Percentiles rank a stretch among this genome's conserved stretches.
Conservation (phyloP, 1,140 invertebrate genomes). For the Sarcophaga bullata region DNA sequence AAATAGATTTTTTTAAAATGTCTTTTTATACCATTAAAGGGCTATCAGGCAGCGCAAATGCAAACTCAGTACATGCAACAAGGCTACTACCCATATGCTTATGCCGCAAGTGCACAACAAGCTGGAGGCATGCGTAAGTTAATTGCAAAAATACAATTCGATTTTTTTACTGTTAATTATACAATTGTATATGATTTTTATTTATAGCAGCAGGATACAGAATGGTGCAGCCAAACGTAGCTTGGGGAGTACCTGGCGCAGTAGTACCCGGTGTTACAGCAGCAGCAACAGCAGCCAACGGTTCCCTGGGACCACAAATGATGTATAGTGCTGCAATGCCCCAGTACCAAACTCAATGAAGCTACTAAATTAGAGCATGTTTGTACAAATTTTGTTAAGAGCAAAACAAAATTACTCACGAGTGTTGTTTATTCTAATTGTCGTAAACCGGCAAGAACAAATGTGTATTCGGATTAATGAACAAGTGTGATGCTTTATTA, state of each 20-base stretch:
- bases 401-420: constrained; percentile 34
- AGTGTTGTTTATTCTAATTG: constrained; percentile 13
- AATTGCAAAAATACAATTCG: background rate
- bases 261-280: constrained; percentile 69
- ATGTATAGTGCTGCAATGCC: constrained; percentile 82
- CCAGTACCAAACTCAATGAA: constrained; percentile 81
- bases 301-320: constrained; percentile 71
- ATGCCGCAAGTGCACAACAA: constrained; percentile 63
- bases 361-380: constrained; percentile 42
- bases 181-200: constrained; percentile 21
- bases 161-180: background rate
- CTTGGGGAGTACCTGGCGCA: constrained; percentile 70
- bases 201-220: constrained; percentile 64
- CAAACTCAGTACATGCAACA: constrained; percentile 75
- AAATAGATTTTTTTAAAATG: constrained; percentile 33
- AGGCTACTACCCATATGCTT: constrained; percentile 70
- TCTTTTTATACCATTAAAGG: constrained; percentile 50
- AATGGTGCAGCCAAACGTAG: constrained; percentile 67
- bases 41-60: constrained; percentile 69
- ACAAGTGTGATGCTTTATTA: constrained; percentile 24
- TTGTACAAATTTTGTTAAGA: constrained; percentile 41
- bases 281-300: constrained; percentile 67
- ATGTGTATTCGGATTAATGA: constrained; percentile 17
- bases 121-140: constrained; percentile 52
- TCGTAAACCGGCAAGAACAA: background rate